Evolutionary conservation across 2,113 vertebrate species (phyloP).

Genomic region (Anguilla rostrata): DNA sequence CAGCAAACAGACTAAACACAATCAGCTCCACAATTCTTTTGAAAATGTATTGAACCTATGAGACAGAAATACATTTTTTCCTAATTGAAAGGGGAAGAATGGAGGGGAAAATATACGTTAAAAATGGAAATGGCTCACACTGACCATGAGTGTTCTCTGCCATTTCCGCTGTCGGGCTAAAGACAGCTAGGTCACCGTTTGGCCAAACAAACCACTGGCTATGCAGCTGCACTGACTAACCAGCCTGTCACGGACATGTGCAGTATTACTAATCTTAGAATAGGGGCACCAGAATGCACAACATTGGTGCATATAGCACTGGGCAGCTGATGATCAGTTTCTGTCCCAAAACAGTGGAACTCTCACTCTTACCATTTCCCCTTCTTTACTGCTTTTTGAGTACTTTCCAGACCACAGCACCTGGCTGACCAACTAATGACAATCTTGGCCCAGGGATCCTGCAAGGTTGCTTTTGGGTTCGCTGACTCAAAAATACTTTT

Average conservation of each 20-base stretch:
- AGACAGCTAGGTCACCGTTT: not conserved
- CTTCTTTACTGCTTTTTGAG: not conserved
- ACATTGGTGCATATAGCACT: not conserved
- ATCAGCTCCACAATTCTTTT: too few relatives aligned
- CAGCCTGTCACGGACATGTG: not conserved
- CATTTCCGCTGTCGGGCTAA: not conserved
- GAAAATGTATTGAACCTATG: not conserved
- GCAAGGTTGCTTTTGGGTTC: not conserved
- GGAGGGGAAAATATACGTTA: conserved; percentile 28
- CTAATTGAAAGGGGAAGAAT: conserved; percentile 8
- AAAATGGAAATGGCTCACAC: conserved; percentile 20
- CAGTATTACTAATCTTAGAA: not conserved
- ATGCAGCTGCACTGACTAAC: not conserved
- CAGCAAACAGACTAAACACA: too few relatives aligned
- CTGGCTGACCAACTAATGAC: not conserved
- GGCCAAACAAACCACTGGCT: not conserved
- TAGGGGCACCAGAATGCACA: not conserved
- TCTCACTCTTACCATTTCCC: not conserved
- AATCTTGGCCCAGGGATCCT: not conserved
- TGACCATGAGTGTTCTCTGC: not conserved
- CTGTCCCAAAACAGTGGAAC: not conserved
- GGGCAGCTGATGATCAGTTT: not conserved
- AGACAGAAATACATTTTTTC: conserved; percentile 22
- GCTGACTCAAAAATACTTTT: too few relatives aligned
- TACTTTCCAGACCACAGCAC: not conserved